These are phyloP conservation scores for Coelopa pilipes DNA, from an alignment of 2,888 invertebrate species.

Conservation along the genomic window DNA sequence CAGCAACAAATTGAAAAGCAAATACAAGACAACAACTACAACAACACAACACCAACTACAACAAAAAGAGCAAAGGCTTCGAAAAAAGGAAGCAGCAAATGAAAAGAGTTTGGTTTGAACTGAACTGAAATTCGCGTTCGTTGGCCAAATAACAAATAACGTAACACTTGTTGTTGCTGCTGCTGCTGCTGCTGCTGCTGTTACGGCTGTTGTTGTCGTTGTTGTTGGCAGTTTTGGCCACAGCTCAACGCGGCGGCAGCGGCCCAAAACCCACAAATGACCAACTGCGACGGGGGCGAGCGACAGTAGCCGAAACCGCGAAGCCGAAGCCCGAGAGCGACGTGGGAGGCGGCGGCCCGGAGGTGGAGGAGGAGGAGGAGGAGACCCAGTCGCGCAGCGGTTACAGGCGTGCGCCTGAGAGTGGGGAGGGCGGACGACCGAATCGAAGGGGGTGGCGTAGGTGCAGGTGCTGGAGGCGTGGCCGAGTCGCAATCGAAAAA, in stretches of 20 bases:
- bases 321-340: background rate
- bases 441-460: no score
- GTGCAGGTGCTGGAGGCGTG: no score
- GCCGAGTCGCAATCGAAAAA: no score
- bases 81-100: background rate
- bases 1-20: conserved; percentile 22
- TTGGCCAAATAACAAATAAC: conserved; percentile 34
- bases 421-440: no score
- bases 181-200: background rate
- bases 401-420: no score
- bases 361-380: no score
- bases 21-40: conserved; percentile 10
- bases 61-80: conserved; percentile 13
- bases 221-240: background rate
- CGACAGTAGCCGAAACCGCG: no score
- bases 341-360: no score
- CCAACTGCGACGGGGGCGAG: background rate
- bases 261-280: background rate
- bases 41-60: conserved; percentile 7
- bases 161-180: conserved; percentile 15
- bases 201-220: background rate
- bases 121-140: conserved; percentile 2
- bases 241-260: background rate
- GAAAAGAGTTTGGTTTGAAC: conserved; percentile 9
- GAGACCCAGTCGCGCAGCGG: no score